Base-by-base conservation (phyloP, 2,888 invertebrate genomes). In the Pegoplata infirma region DNA sequence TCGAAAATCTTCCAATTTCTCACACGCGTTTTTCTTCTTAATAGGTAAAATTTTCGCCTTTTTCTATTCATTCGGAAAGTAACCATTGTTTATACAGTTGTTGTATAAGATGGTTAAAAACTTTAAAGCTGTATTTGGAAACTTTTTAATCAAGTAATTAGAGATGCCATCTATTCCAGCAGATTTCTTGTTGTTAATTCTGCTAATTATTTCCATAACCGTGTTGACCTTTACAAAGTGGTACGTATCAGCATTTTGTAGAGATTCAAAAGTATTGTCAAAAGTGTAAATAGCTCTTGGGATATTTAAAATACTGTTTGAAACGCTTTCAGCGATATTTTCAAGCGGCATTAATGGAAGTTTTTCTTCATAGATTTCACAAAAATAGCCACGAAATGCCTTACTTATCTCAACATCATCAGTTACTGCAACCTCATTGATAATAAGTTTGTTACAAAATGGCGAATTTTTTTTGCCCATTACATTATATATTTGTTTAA, bases 1-100 rank as follows among this genome's bases (percentile, higher is more conserved):
- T 14, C 23, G 44, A 10, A 46, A 59, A 16, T 59, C 25, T 3
- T 46, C 44, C 8, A 6, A 10, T 6, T 3, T 44, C 6, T 44
- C 14, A 44, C 44, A 14, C 6, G 5, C 3, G 5, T 2, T 3
- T 59, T 59, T 59, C 23, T 59, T 25, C 17, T 16, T 59, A 8
- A n/a, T 49, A n/a, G 46, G 59, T 5, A 59, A 6, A 10, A 59
- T 59, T 46, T 59, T 59, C 10, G 10, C 59, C 4, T 3, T 25
- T 40, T 59, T 59, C 44, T 16, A 59, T 5, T 0, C 8, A 12
- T 3, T 3, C 6, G 59, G 44, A 40, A 64, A 61, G 17, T 61
- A 61, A 3, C 47, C 14, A 36, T 63, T 63, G 23, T 58, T 58
- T 6, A 58, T 6, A n/a, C 61, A 61, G 10, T 61, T 47, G 17